Base-by-base conservation (phyloP, 2,888 invertebrate genomes). In the Epistrophella euchroma region DNA sequence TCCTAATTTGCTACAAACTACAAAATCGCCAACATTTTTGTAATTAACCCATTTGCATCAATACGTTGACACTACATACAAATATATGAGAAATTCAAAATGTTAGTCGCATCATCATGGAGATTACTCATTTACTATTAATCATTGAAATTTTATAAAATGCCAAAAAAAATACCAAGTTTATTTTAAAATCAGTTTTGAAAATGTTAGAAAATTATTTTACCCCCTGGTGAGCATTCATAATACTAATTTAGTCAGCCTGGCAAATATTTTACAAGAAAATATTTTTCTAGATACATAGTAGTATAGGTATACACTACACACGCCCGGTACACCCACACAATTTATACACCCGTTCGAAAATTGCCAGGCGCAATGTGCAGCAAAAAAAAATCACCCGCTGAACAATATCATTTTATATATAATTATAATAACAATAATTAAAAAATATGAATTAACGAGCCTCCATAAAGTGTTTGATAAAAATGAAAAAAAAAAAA, bases 31-130 rank as follows among this genome's bases (percentile, higher is more conserved):
- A 70, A 83, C 60, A 73, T 64, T 15, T 74, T 32, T 71, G 64
- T 71, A 74, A 86, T 81, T 85, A 85, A 85, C 85, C 85, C 47
- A 85, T 85, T 82, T 78, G 66, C 77, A 78, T 77, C 70, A 75
- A 77, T 77, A 32, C 13, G 37, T 45, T 32, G 64, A 64, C 64
- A 56, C 82, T 77, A n/a, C n/a, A n/a, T n/a, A n/a, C n/a, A n/a
- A n/a, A n/a, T n/a, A 70, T 76, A 70, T 74, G 10, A 45, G n/a
- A 73, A 77, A 64, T 71, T 81, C 56, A 25, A 72, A 68, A 62
- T 81, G 55, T 60, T 75, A 50, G 50, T 52, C n/a, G 25, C 28
- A 15, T 15, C 52, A 52, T 70, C 73, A 70, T 68, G 73, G 52
- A 37, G 35, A 86, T 82, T 81, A 86, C 74, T 78, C 81, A 86